Base-by-base conservation (phyloP, 2,888 invertebrate species). In the Liopterus haemorrhoidalis region DNA sequence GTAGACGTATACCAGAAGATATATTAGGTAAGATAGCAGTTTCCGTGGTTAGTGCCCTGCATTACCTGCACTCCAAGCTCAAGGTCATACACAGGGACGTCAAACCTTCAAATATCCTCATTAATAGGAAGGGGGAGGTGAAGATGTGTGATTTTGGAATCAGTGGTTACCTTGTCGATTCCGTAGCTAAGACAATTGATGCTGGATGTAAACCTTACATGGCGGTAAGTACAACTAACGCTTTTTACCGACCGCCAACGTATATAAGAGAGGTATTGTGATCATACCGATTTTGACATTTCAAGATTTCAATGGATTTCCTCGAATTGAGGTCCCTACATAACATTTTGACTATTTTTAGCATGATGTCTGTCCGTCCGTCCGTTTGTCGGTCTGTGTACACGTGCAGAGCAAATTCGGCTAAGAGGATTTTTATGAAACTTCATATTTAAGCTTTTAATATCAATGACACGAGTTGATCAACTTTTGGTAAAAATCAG, bases 61-160 rank as follows among this genome's bases (percentile, higher is more conserved):
- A 94, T 68, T 96, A 95, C 66, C 77, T 96, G 49, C 88, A 97
- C 68, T 84, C 87, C 33, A 79, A 89, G 61, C 73, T 96, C 53
- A 81, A 84, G 67, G 93, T 97, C 25, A 97, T 97, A 57, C 97
- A 97, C 66, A 72, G 80, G 61, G 97, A 97, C 71, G 96, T 97
- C 0, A 97, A 97, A 64, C 97, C 97, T 19, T 96, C 95, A 44
- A 97, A 97, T 71, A 96, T 97, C 62, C 75, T 97, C 57, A 89
- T 96, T 54, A 95, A 92, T 68, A 76, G 89, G 51, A 78, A 79
- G 61, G 97, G 96, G 14, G 87, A 93, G 65, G 91, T 97, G 2
- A 97, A 97, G 70, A 94, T 97, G 78, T 97, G 97, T 69, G 97
- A 97, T 71, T 97, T 97, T 75, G 97, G 97, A 46, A 97, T 97